A percentile compares a stretch with the other conserved stretches of the same genome.
phyloP scores from a whole-genome alignment of 2,888 invertebrate genomes.

The Celastrina argiolus region DNA sequence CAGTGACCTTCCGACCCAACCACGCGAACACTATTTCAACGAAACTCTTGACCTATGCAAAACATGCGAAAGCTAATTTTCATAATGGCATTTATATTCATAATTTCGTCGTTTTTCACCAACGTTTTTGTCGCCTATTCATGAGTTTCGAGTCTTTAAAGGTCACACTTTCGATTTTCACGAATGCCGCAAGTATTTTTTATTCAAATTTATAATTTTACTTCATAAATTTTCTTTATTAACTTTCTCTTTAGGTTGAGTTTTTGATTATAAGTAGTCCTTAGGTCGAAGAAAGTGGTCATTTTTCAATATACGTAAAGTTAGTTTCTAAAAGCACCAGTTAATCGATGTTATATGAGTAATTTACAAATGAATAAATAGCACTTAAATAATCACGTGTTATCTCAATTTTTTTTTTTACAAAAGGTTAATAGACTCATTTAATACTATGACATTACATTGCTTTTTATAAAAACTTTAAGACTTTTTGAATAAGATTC shows the following conservation, averaged over 20 bases:
- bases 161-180: slow-evolving; percentile 9
- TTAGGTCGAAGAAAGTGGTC: not conserved
- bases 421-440: no score
- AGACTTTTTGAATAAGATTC: not conserved
- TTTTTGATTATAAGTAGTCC: not conserved
- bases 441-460: no score
- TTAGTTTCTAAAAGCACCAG: not conserved
- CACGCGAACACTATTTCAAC: slow-evolving; percentile 11
- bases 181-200: not conserved
- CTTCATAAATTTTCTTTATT: slow-evolving; percentile 2
- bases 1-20: slow-evolving; percentile 30
- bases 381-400: no score
- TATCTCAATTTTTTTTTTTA: no score
- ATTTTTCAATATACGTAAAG: not conserved
- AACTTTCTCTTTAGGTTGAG: slow-evolving; percentile 4
- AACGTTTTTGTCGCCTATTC: not conserved
- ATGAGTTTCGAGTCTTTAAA: not conserved
- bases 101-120: not conserved
- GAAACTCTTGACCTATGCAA: not conserved
- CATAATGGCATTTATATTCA: not conserved
- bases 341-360: not conserved
- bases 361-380: not conserved
- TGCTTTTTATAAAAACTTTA: no score
- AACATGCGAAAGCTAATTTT: not conserved
- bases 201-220: not conserved